A percentile compares a stretch with the other conserved stretches of the same genome.
These are phyloP conservation scores for Lasioglossum leucozonium DNA, from an alignment of 2,888 invertebrate species.

Conservation along the genomic window DNA sequence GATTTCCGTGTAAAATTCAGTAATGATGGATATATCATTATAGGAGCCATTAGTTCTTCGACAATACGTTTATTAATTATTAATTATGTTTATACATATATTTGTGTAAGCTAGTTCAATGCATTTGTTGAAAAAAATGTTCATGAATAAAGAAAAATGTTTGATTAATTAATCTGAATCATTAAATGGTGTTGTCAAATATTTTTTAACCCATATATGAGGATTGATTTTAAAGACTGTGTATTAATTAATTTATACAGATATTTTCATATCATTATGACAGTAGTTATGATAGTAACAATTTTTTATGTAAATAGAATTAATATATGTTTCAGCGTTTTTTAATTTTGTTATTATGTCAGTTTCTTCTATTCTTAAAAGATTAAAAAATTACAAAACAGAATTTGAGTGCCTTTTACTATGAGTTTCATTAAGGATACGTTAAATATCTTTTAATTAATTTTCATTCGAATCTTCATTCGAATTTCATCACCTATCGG, in stretches of 20 bases:
- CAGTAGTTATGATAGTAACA: no score
- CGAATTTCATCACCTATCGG: background rate
- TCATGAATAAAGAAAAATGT: constrained; percentile 41
- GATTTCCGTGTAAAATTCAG: constrained; percentile 31
- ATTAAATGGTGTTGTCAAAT: background rate
- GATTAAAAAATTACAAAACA: background rate
- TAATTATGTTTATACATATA: constrained; percentile 26
- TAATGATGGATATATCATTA: constrained; percentile 14
- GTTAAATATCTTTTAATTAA: no score
- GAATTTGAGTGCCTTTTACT: background rate
- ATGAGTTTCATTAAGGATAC: background rate
- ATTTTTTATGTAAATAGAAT: background rate
- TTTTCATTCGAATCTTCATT: no score
- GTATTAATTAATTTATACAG: constrained; percentile 3
- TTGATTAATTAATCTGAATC: constrained; percentile 21
- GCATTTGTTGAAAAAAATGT: constrained; percentile 36
- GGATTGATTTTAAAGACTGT: background rate
- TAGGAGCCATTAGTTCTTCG: constrained; percentile 36
- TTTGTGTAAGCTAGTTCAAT: constrained; percentile 26
- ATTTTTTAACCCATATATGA: background rate
- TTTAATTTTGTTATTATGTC: background rate
- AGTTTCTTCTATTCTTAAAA: background rate
- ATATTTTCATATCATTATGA: background rate
- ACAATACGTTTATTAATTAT: constrained; percentile 38
- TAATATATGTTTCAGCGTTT: background rate